Evolutionary conservation across 2,113 vertebrate species (phyloP), one percentile per base, ranked within the genome.

Genomic region (Talpa occidentalis): DNA sequence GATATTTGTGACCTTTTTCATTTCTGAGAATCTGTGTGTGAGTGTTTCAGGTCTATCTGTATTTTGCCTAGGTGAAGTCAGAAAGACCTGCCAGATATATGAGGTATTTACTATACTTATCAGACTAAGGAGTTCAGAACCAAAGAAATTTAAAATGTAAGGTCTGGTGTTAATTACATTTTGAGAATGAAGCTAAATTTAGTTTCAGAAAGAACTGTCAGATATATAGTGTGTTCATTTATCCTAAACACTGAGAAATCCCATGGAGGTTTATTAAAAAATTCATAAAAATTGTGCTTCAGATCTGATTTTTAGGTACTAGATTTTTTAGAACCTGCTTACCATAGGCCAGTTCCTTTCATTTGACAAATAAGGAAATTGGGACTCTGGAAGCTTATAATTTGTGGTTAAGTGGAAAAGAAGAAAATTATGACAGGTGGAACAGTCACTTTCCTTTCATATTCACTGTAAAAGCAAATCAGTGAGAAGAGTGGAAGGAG

Each of bases 351-450:
- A 89, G 30, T 95, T 96, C 84, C 40, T 93, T 40, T 90, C 84
- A 76, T 62, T 97, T 93, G 56, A 47, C 52, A 85, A 89, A 74
- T 74, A 77, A 87, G 66, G 87, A 95, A 92, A 72, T 97, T 90
- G 78, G 47, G 47, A 76, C 19, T 74, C 15, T 82, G 87, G 69
- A 85, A 76, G 30, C 70, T 91, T 26, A 30, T 92, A 74, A 80
- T 76, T 88, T 94, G 83, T 92, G 79, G 52, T 89, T 76, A 94
- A 90, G 15, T 89, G 42, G 72, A 73, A 80, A 79, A 88, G 74
- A 76, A 86, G 22, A 73, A 42, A 88, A 79, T 42, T 72, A 14
- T 62, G 42, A 74, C 14, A 93, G 64, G 44, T 44, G 49, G 59
- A 90, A 72, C 28, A 94, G 85, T 95, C 22, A n/a, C 47, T 93